Conservation (phyloP, 2,888 invertebrate species). For the Ophioninae sp. region DNA sequence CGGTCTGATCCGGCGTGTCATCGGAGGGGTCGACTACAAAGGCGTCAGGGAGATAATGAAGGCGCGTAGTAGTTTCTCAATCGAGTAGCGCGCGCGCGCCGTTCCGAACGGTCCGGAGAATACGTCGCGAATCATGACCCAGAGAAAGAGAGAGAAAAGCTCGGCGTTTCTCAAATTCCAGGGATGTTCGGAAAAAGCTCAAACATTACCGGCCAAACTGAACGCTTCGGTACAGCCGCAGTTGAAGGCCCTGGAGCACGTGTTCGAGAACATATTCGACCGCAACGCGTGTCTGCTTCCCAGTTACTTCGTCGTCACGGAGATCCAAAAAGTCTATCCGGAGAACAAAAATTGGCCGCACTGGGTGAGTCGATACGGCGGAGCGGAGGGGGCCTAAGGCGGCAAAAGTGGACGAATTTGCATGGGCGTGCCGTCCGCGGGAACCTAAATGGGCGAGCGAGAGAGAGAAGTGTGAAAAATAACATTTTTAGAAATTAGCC, state of each 20-base stretch:
- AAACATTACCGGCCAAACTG: constrained; percentile 89
- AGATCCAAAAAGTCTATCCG: constrained; percentile 94
- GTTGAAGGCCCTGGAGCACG: constrained; percentile 89
- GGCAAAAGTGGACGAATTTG: not conserved
- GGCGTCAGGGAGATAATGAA: constrained; percentile 97
- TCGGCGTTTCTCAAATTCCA: constrained; percentile 77
- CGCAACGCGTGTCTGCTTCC: constrained; percentile 95
- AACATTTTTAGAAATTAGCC: constrained; percentile 88
- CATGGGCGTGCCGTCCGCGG: not conserved
- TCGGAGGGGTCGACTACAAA: constrained; percentile 97
- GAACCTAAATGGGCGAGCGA: not conserved
- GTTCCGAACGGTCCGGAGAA: too few species aligned
- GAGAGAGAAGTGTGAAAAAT: not conserved
- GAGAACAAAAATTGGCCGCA: constrained; percentile 93
- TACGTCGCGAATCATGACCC: not conserved
- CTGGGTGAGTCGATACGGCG: constrained; percentile 85
- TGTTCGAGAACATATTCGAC: constrained; percentile 95
- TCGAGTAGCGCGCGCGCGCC: too few species aligned
- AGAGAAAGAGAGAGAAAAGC: not conserved
- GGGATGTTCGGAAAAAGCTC: constrained; percentile 94
- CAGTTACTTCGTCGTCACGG: constrained; percentile 97
- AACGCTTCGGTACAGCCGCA: constrained; percentile 92
- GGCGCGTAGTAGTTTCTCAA: constrained; percentile 79
- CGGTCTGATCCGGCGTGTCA: constrained; percentile 90
- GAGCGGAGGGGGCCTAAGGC: too few species aligned